Conservation (phyloP, 2,113 vertebrate genomes). For the Petaurus breviceps region DNA sequence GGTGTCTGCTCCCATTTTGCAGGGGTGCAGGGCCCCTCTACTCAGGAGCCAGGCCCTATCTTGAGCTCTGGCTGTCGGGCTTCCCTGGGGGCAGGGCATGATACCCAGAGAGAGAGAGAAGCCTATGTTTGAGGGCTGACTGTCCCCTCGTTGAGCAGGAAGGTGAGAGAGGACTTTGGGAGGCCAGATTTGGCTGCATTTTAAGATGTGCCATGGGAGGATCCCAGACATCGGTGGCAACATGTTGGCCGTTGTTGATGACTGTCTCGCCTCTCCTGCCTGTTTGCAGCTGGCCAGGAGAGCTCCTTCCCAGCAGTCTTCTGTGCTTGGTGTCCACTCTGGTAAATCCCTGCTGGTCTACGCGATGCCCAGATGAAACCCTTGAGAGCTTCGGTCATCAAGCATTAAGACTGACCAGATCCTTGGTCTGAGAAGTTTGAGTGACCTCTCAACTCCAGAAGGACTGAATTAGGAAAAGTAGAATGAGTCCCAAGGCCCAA, state of each 20-base stretch:
- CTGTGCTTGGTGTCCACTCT: not conserved
- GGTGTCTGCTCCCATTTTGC: not conserved
- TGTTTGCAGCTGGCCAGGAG: not conserved
- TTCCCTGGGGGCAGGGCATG: not conserved
- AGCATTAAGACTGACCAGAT: not conserved
- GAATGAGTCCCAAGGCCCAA: not conserved
- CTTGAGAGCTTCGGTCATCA: not conserved
- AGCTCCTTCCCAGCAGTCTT: not conserved
- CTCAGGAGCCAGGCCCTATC: not conserved
- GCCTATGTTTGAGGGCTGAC: not conserved
- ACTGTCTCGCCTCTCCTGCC: slow-evolving; percentile 1
- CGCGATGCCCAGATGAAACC: not conserved
- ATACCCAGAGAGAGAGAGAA: not conserved
- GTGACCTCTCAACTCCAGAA: not conserved
- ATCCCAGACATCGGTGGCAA: not conserved
- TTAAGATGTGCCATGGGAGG: not conserved
- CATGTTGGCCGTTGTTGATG: not conserved
- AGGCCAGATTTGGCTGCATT: not conserved
- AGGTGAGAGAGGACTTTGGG: not conserved
- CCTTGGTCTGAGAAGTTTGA: not conserved
- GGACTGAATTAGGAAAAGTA: slow-evolving; percentile 29
- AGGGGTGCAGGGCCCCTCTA: not conserved
- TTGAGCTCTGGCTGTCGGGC: not conserved
- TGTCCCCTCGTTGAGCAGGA: not conserved
- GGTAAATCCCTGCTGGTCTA: not conserved